These are phyloP conservation scores for Bufotes viridis DNA, from an alignment of 2,797 vertebrate genomes.

Conservation along the genomic window DNA sequence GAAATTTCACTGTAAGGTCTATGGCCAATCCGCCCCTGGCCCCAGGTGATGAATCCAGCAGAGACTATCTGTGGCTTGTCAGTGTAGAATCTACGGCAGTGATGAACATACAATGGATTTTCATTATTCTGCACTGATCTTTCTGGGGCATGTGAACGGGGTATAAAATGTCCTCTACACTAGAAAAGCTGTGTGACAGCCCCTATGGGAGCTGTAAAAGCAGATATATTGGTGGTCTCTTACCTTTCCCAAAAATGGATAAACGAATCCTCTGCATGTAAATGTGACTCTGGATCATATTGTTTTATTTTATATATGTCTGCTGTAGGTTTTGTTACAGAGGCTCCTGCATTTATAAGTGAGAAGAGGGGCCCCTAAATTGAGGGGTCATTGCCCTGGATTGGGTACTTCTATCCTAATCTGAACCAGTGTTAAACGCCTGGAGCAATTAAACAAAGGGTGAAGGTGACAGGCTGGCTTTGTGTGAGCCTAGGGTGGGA, in stretches of 20 bases:
- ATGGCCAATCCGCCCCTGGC: no score
- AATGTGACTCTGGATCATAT: neutral
- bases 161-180: no score
- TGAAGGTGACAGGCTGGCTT: slow-evolving; percentile 53
- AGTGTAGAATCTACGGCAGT: no score
- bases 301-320: neutral
- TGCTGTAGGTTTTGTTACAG: neutral
- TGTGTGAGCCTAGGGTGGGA: slow-evolving; percentile 31
- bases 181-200: neutral
- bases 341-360: neutral
- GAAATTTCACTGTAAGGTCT: no score
- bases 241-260: neutral
- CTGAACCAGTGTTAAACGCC: neutral
- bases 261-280: neutral
- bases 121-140: no score
- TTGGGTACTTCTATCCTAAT: neutral
- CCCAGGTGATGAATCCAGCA: no score
- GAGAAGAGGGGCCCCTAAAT: neutral
- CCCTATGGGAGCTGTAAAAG: neutral
- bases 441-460: slow-evolving; percentile 35
- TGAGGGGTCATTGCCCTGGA: neutral
- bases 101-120: no score
- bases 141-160: no score
- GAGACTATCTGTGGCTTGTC: no score
- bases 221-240: neutral